Evolutionary conservation across 1,140 invertebrate genomes (phyloP), one percentile per base, ranked within the genome.

Genomic region (Lepidurus packardi): DNA sequence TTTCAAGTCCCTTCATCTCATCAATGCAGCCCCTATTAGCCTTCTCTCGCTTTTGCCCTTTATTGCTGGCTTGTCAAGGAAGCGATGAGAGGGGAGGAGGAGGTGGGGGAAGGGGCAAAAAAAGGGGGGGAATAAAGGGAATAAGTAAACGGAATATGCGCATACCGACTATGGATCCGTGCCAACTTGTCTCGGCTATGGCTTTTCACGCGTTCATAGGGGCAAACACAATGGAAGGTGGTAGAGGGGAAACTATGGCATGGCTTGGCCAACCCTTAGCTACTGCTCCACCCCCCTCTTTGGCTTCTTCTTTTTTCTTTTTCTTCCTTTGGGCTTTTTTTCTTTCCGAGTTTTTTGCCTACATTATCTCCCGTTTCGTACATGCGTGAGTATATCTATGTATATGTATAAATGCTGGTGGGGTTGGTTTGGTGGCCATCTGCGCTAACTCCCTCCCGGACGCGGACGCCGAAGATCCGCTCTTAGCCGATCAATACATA

Each of bases 51-150:
- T 65, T n/a, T 65, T 65, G 53, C 53, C 53, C 53, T 65, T 65
- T 65, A 65, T 65, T 65, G 53, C 76, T 53, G 34, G 44, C 44
- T 53, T 77, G 76, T 45, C 41, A 34, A 77, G 76, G 76, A 77
- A 65, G 76, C 43, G 43, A 65, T 47, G 47, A 44, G 16, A 41
- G 16, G 43, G 75, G 74, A 21, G 21, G 24, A 65, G 9, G 9
- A 11, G 43, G 8, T 43, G 45, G 75, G 16, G 75, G n/a, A 47
- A 25, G 10, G 76, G 45, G 13, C 16, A 34, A 21, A 75, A 75
- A 43, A 43, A 43, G 74, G n/a, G n/a, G 25, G 25, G 25, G 1
- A 25, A 25, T 25, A 25, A 25, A 25, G 41, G 41, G 34, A 34
- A 2, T 34, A 21, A 21, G 74, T 43, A 77, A 45, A 47, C 76